Base-by-base conservation (phyloP, 2,888 invertebrate genomes). In the Catocala fraxini region DNA sequence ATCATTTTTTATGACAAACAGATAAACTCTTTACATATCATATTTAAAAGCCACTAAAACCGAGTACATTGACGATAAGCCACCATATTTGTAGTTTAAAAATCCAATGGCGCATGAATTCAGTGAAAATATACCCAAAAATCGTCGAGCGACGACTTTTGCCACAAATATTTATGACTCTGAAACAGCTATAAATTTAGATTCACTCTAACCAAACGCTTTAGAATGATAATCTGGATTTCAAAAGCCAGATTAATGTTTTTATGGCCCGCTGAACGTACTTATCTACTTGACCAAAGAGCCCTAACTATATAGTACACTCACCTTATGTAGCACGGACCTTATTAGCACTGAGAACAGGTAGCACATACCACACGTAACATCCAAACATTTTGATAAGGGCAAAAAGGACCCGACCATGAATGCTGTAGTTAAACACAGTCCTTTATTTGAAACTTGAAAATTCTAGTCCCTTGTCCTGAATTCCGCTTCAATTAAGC, bases 321-420 rank as follows among this genome's bases (percentile, higher is more conserved):
- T 53, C 2, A 33, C 60, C 72, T 63, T 68, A 71, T 45, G 49
- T 55, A 45, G 34, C 43, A 53, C 53, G 56, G 47, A 33, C 63
- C 63, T 70, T 72, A 72, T 66, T 73, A 72, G 66, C 59, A 65
- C 54, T 58, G 51, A 55, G 59, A 66, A 59, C 61, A 64, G 53
- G 51, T 47, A 11, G n/a, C 25, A 58, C 63, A 69, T 66, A 55
- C 64, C 57, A 5, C 59, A 59, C 41, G 52, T 64, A 65, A 57
- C 53, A 33, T 11, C 13, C 54, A 71, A 65, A 75, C 69, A 70
- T 69, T 60, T 45, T 67, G 71, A 70, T 73, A 68, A 68, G 68
- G 69, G 61, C 56, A 51, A 65, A 68, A 63, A 51, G 39, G 56
- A 53, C 64, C 59, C 61, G 13, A 42, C 42, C 56, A 13, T 65